Conservation (phyloP, 2,888 invertebrate species). For the Lochmaea capreae region DNA sequence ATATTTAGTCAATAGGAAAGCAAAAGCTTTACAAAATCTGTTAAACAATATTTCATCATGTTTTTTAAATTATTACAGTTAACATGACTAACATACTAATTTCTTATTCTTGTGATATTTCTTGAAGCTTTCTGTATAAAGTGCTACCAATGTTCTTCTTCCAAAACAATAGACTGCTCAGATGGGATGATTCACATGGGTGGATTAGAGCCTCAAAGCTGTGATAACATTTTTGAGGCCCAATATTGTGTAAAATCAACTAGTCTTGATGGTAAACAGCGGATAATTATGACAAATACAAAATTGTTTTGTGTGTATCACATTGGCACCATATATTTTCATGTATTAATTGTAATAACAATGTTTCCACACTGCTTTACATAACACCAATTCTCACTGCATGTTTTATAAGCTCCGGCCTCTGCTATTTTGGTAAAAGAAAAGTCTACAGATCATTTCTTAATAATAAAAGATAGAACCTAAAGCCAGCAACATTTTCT, state of each 20-base stretch:
- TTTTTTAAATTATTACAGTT: constrained; percentile 17
- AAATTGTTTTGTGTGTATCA: constrained; percentile 5
- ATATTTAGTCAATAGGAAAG: background rate
- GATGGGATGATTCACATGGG: constrained; percentile 73
- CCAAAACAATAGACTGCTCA: constrained; percentile 75
- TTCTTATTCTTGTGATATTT: constrained; percentile 1
- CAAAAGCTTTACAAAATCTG: background rate
- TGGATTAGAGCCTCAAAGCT: constrained; percentile 71
- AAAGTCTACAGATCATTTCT: too few relatives aligned
- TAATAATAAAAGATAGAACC: too few relatives aligned
- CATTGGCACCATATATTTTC: background rate
- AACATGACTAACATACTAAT: constrained; percentile 23
- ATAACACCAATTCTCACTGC: too few relatives aligned
- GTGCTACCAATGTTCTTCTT: constrained; percentile 85
- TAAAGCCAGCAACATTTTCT: too few relatives aligned
- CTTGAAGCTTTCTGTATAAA: constrained; percentile 63
- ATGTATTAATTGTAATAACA: too few relatives aligned
- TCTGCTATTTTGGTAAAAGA: too few relatives aligned
- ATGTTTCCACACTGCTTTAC: too few relatives aligned
- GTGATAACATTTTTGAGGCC: constrained; percentile 82
- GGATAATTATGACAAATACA: constrained; percentile 7
- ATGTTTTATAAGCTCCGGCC: too few relatives aligned
- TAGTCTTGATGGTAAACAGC: constrained; percentile 65
- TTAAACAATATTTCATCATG: background rate
- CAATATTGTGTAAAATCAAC: constrained; percentile 87